A percentile compares a stretch with the other conserved stretches of the same genome.
Conservation (phyloP, 2,888 invertebrate genomes). For the Caenorhabditis plicata region DNA sequence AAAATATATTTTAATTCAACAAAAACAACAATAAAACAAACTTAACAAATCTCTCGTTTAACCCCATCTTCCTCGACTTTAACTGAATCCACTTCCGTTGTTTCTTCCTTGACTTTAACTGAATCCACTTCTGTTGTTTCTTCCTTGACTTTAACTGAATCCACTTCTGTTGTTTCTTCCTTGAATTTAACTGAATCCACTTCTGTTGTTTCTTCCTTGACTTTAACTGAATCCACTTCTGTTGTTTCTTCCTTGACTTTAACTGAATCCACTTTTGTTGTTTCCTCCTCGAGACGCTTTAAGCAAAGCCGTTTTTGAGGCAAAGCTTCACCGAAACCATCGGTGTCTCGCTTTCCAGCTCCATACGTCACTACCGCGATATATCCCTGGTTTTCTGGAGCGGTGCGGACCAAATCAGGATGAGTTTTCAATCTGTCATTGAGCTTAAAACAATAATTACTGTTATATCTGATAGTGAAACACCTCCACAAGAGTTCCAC, state of each 20-base stretch:
- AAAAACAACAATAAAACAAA: conserved; percentile 1
- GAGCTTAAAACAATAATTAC: conserved; percentile 10
- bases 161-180: no score
- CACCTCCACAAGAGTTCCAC: conserved; percentile 44
- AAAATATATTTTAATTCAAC: conserved; percentile 1
- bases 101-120: no score
- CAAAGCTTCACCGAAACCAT: conserved; percentile 30
- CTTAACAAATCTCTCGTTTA: conserved; percentile 4
- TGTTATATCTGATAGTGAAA: neutral
- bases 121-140: no score
- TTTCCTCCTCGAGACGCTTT: neutral
- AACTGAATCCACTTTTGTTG: no score
- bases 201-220: no score
- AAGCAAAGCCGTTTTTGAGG: conserved; percentile 25
- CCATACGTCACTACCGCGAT: conserved; percentile 48
- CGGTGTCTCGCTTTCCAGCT: conserved; percentile 41
- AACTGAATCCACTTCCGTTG: neutral
- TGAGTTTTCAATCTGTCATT: conserved; percentile 41
- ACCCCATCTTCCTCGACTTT: neutral
- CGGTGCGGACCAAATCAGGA: conserved; percentile 47
- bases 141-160: no score
- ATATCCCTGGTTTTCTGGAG: conserved; percentile 49
- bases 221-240: no score
- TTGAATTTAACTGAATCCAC: no score
- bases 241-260: no score